Evolutionary conservation across 2,113 vertebrate species (phyloP).

Genomic region (Hypocryptadius cinnamomeus): DNA sequence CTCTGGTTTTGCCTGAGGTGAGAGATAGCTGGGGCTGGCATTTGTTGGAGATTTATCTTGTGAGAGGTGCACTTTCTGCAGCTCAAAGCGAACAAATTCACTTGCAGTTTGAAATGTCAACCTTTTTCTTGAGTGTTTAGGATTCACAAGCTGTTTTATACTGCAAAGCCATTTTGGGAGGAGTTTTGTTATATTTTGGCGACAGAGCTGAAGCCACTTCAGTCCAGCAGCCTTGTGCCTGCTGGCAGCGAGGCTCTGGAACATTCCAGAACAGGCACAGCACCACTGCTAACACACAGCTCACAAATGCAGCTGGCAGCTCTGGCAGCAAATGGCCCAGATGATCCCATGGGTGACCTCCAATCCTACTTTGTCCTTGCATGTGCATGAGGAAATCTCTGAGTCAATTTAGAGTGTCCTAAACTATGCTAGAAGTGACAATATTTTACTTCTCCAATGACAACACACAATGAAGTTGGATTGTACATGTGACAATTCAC

Average conservation of each 20-base stretch:
- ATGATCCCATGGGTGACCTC: neutral
- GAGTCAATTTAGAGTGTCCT: neutral
- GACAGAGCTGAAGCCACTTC: neutral
- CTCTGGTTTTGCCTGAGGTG: neutral
- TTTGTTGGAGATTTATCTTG: neutral
- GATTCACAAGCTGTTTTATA: neutral
- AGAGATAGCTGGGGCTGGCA: neutral
- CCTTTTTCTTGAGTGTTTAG: neutral
- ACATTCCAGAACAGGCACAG: neutral
- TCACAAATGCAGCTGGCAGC: neutral
- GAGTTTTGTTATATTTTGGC: neutral
- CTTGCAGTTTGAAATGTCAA: neutral
- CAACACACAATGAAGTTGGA: neutral
- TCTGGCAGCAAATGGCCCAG: neutral
- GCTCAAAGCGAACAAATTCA: neutral
- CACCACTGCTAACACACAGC: neutral
- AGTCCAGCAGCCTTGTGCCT: neutral
- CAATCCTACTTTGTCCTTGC: neutral
- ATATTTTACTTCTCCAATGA: conserved; percentile 5
- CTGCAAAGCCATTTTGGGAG: neutral
- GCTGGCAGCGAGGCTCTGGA: neutral
- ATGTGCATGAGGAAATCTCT: neutral
- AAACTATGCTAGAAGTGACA: neutral
- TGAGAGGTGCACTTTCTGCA: neutral
- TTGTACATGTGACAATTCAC: neutral